These are phyloP conservation scores for Cnemophilus loriae DNA, from an alignment of 2,113 vertebrate genomes.

Conservation along the genomic window DNA sequence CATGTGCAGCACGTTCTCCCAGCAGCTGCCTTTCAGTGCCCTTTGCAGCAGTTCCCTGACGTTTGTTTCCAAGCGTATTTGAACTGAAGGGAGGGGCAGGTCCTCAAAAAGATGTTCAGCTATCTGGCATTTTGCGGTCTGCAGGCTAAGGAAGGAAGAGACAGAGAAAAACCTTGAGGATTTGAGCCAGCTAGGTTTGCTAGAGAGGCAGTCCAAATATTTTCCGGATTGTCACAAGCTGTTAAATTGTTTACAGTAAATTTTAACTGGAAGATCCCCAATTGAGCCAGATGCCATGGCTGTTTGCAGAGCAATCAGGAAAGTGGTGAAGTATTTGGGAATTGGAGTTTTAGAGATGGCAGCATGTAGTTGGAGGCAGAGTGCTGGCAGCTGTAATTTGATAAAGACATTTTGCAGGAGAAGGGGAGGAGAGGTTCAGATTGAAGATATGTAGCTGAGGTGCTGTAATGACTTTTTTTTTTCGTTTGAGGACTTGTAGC, in stretches of 20 bases:
- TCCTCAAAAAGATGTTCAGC: not conserved
- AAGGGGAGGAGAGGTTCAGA: not conserved
- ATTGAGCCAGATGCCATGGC: constrained; percentile 1
- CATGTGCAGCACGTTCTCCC: not conserved
- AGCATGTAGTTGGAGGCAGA: not conserved
- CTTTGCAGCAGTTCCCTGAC: not conserved
- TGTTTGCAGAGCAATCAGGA: not conserved
- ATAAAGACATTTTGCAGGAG: not conserved
- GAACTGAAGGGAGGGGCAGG: not conserved
- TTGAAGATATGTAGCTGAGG: not conserved
- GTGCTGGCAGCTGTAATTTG: not conserved
- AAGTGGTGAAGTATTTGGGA: not conserved
- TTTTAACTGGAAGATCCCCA: constrained; percentile 44
- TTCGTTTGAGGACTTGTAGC: not conserved
- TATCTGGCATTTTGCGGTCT: not conserved
- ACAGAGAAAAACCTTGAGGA: not conserved
- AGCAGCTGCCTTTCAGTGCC: not conserved
- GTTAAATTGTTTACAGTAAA: constrained; percentile 50
- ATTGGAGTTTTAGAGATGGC: not conserved
- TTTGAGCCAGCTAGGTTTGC: not conserved
- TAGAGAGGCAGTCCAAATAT: constrained; percentile 16
- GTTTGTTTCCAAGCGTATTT: not conserved
- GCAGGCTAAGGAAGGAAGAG: not conserved
- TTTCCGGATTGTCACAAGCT: constrained; percentile 25
- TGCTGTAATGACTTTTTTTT: not conserved